A percentile compares a stretch with the other conserved stretches of the same genome.
phyloP scores from a whole-genome alignment of 2,113 vertebrate species.

The Eulemur macaco region DNA sequence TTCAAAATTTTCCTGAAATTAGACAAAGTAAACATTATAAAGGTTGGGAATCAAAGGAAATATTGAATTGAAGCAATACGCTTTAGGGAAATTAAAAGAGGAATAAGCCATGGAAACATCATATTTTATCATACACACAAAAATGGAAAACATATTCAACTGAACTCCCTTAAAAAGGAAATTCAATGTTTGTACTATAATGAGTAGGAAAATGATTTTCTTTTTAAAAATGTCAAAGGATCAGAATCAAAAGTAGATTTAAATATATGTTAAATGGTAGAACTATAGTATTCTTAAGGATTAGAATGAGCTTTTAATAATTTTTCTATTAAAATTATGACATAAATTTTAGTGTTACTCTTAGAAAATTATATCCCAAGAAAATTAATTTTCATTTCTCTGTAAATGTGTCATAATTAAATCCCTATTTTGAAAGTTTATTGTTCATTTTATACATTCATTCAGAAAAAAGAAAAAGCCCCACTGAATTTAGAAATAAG shows the following conservation, averaged over 20 bases:
- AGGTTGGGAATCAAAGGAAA: not conserved
- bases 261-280: not conserved
- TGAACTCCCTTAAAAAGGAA: not conserved
- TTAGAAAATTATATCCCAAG: not conserved
- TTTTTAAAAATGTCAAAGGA: not conserved
- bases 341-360: not conserved
- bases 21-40: not conserved
- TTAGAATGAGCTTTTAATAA: not conserved
- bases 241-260: not conserved
- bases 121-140: not conserved
- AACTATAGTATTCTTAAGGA: not conserved
- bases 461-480: not conserved
- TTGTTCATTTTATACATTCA: not conserved
- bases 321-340: conserved; percentile 6
- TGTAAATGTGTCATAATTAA: not conserved
- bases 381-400: not conserved
- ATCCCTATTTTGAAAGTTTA: not conserved
- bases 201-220: not conserved
- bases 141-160: not conserved
- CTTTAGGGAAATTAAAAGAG: not conserved
- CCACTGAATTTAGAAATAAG: not conserved
- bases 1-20: not conserved
- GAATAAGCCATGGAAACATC: not conserved
- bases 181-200: not conserved
- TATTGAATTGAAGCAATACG: not conserved